phyloP scores from a whole-genome alignment of 1,140 invertebrate genomes.

The Trichonephila clavata region DNA sequence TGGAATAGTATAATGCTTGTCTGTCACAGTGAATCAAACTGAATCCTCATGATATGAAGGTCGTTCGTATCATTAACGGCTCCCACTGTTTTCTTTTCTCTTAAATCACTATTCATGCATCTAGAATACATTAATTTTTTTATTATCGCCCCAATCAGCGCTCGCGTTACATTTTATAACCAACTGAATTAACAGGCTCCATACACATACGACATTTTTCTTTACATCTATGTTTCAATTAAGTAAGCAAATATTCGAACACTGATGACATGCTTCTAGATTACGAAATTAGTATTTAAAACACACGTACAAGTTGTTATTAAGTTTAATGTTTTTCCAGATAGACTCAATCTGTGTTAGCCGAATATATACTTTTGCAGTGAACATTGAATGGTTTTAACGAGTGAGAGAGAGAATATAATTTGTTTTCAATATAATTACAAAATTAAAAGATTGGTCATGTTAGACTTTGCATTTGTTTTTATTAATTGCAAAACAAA shows the following conservation, averaged over 20 bases:
- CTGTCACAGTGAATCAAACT: slow-evolving; percentile 20
- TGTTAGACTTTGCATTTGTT: no score
- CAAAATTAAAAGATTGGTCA: no score
- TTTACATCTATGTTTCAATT: background rate
- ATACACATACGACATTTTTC: background rate
- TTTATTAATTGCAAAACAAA: no score
- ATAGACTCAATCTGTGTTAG: no score
- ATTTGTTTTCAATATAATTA: no score
- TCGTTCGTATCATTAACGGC: background rate
- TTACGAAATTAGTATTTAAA: no score
- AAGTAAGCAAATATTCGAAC: background rate
- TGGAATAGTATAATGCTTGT: background rate
- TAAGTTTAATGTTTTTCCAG: no score
- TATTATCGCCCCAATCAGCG: background rate
- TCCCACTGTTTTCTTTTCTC: background rate
- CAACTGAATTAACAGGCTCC: background rate
- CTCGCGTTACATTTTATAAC: background rate
- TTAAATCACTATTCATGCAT: background rate
- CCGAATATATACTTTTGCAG: no score
- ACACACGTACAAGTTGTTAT: no score
- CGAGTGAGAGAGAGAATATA: no score
- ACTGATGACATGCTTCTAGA: no score
- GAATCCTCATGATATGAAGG: slow-evolving; percentile 12
- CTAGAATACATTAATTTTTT: background rate
- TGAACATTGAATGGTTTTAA: no score